Evolutionary conservation across 30 jellyfish, hydroid and myxozoan genomes (phyloP).

Genomic region (Aurelia sp.): DNA sequence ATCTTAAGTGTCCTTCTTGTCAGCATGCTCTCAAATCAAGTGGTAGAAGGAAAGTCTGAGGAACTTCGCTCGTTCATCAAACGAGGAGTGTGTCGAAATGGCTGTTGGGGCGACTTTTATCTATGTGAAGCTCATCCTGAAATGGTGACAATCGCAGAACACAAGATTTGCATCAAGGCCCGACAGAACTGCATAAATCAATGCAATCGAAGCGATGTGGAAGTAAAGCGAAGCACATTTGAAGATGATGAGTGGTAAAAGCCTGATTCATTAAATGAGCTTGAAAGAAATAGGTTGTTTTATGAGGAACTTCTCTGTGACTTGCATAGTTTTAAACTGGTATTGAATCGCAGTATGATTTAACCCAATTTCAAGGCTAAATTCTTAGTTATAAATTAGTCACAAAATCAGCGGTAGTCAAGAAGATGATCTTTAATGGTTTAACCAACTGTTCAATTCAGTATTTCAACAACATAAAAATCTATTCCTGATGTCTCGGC

Average conservation of each 20-base stretch:
- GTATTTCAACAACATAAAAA: too few species aligned
- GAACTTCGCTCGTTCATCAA: background rate
- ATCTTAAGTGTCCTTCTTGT: too few species aligned
- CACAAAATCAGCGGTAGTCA: too few species aligned
- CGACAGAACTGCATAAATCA: background rate
- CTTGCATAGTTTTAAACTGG: background rate
- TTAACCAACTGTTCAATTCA: too few species aligned
- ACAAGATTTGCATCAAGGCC: constrained; percentile 5
- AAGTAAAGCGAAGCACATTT: background rate
- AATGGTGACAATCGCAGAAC: background rate
- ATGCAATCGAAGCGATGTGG: constrained; percentile 5
- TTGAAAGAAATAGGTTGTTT: background rate
- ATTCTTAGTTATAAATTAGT: too few species aligned
- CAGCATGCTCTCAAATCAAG: too few species aligned
- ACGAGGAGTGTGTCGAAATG: constrained; percentile 8
- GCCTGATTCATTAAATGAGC: background rate
- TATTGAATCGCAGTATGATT: too few species aligned
- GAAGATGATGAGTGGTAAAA: background rate
- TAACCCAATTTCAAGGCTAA: too few species aligned
- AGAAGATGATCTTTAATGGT: too few species aligned
- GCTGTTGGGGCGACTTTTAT: constrained; percentile 17
- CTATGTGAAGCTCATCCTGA: constrained; percentile 3
- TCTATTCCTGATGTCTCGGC: too few species aligned
- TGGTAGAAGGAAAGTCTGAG: too few species aligned
- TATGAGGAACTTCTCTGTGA: background rate